Conservation (phyloP, 2,113 vertebrate species). For the Rafetus swinhoei region DNA sequence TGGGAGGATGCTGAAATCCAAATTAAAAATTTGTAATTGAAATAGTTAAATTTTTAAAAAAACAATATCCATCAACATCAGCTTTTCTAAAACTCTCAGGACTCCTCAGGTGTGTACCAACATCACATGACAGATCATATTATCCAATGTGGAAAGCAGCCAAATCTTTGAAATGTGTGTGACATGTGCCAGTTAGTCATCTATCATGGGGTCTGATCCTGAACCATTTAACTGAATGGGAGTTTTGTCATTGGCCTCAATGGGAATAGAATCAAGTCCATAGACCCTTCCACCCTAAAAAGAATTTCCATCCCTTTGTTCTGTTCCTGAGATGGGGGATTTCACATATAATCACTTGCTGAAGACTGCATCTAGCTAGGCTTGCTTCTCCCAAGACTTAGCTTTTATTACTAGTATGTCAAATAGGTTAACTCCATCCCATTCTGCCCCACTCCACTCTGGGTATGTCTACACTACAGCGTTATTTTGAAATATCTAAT, state of each 20-base stretch:
- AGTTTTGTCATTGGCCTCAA: fast-evolving
- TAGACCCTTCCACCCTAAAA: fast-evolving
- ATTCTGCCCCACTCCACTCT: neutral
- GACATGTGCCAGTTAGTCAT: fast-evolving
- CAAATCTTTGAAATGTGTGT: fast-evolving
- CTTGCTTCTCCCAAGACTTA: too few relatives aligned
- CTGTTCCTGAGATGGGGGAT: neutral
- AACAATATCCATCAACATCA: neutral
- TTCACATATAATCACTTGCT: neutral
- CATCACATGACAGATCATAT: fast-evolving
- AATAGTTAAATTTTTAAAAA: neutral
- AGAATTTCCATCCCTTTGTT: fast-evolving
- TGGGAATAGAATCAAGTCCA: neutral
- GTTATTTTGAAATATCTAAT: too few relatives aligned
- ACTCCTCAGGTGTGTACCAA: fast-evolving
- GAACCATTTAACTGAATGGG: fast-evolving
- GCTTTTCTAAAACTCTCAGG: neutral
- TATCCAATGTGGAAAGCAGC: fast-evolving
- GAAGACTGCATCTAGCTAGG: neutral
- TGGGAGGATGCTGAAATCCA: neutral
- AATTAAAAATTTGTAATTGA: fast-evolving
- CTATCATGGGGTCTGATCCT: fast-evolving
- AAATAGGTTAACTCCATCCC: neutral
- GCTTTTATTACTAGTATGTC: too few relatives aligned
- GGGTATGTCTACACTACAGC: too few relatives aligned